phyloP scores from a whole-genome alignment of 2,113 vertebrate species.

The Gambusia affinis region DNA sequence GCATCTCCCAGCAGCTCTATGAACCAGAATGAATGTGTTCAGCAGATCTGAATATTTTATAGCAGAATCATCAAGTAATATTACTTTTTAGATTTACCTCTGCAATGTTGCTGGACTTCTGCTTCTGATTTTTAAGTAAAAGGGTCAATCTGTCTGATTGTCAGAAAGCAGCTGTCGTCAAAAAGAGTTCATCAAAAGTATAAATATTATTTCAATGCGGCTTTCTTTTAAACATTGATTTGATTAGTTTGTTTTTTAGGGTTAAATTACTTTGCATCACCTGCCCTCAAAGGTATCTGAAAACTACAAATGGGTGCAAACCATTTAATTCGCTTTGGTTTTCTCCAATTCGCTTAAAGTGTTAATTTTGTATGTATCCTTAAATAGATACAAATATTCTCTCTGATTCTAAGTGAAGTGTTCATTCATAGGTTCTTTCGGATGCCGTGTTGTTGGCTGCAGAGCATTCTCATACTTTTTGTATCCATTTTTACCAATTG shows the following conservation, averaged over 20 bases:
- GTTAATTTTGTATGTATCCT: too few species aligned
- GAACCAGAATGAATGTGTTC: constrained; percentile 11
- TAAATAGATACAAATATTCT: too few species aligned
- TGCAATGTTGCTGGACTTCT: background rate
- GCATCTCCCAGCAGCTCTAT: constrained; percentile 26
- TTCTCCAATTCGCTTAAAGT: too few species aligned
- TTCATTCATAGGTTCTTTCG: too few species aligned
- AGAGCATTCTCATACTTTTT: too few species aligned
- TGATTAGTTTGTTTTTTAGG: background rate
- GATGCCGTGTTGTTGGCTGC: too few species aligned
- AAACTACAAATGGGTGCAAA: too few species aligned
- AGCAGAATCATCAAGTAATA: constrained; percentile 7
- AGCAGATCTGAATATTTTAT: constrained; percentile 12
- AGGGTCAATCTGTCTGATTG: too few species aligned
- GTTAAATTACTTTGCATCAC: background rate
- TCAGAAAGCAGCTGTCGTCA: background rate
- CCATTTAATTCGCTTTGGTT: too few species aligned
- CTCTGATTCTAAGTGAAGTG: too few species aligned
- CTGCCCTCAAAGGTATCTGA: background rate
- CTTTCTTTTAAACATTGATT: background rate
- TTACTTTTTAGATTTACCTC: background rate
- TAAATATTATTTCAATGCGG: background rate
- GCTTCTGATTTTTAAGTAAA: too few species aligned
- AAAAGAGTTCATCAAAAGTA: background rate
- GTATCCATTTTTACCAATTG: too few species aligned